These are phyloP conservation scores for Lepidocyrtoides sp. DNA, from an alignment of 2,888 invertebrate genomes.

Conservation along the genomic window DNA sequence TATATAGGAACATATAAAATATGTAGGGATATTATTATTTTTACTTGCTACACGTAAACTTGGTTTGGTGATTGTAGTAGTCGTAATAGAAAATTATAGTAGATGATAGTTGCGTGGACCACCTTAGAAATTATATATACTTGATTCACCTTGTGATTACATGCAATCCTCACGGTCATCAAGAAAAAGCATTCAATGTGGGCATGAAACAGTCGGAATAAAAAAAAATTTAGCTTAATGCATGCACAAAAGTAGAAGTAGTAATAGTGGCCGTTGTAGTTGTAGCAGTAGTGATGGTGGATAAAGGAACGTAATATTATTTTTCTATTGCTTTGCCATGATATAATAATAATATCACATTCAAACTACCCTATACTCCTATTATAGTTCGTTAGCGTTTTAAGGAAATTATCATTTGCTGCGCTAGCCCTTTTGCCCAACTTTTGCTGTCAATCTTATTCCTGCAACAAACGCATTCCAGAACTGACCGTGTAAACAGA, in stretches of 20 bases:
- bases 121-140: slow-evolving; percentile 80
- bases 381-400: slow-evolving; percentile 80
- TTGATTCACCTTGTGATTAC: slow-evolving; percentile 80
- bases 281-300: slow-evolving; percentile 24
- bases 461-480: slow-evolving; percentile 80
- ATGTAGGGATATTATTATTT: slow-evolving; percentile 10
- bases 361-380: slow-evolving; percentile 68
- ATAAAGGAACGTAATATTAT: slow-evolving; percentile 57
- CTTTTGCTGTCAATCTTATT: slow-evolving; percentile 62
- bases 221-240: slow-evolving; percentile 73
- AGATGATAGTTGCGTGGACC: slow-evolving; percentile 79
- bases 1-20: neutral
- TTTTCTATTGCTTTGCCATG: slow-evolving; percentile 56
- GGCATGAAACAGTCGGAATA: slow-evolving; percentile 78
- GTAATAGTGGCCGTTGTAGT: neutral
- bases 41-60: slow-evolving; percentile 52
- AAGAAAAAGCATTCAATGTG: slow-evolving; percentile 79
- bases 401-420: slow-evolving; percentile 76
- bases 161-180: slow-evolving; percentile 80
- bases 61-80: slow-evolving; percentile 39
- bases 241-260: slow-evolving; percentile 71
- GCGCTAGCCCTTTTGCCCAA: slow-evolving; percentile 44
- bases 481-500: slow-evolving; percentile 72
- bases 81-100: slow-evolving; percentile 58
- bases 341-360: slow-evolving; percentile 49